Base-by-base conservation (phyloP, 2,888 invertebrate genomes). In the Tromatobia lineatoria region DNA sequence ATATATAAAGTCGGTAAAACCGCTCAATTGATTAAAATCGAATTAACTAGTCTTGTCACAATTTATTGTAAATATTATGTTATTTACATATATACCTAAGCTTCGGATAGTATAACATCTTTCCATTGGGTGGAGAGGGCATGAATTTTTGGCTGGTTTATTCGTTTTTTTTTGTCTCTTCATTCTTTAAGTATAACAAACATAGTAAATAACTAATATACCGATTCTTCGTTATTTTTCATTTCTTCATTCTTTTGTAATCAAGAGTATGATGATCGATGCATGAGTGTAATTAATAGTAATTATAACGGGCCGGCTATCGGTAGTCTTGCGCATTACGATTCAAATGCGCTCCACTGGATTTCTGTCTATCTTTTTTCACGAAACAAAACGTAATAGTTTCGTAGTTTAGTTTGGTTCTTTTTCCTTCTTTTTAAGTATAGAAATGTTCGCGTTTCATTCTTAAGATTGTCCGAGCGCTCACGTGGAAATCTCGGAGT, bases 1-100 rank as follows among this genome's bases (percentile, higher is more conserved):
- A 29, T 25, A 15, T 25, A 7, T 15, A 59, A 29, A n/a, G 3
- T 61, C 38, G 38, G 25, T 57, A 52, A 4, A 74, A 80, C 70
- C 78, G 81, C 70, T 78, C 70, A 54, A 80, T 84, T 84, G 74
- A 75, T 81, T 78, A 54, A 75, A 84, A 77, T 81, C 86, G 88
- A 86, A 86, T 88, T 86, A 88, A 88, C 89, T 89, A 85, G 83
- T 89, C 88, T 91, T 87, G 91, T 92, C 90, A 91, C 92, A 89
- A 91, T 91, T 86, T 91, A 89, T 90, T 92, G 93, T 92, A 93
- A 93, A 93, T 92, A 90, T 90, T 89, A 89, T 89, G 90, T 91
- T 92, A 93, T 93, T 92, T 93, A 93, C 92, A 93, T 91, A 91
- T 91, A 91, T 92, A 91, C 87, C 91, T 91, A 93, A 90, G 90